phyloP scores from a whole-genome alignment of 1,140 invertebrate species.

The Aphaenogaster rudis region DNA sequence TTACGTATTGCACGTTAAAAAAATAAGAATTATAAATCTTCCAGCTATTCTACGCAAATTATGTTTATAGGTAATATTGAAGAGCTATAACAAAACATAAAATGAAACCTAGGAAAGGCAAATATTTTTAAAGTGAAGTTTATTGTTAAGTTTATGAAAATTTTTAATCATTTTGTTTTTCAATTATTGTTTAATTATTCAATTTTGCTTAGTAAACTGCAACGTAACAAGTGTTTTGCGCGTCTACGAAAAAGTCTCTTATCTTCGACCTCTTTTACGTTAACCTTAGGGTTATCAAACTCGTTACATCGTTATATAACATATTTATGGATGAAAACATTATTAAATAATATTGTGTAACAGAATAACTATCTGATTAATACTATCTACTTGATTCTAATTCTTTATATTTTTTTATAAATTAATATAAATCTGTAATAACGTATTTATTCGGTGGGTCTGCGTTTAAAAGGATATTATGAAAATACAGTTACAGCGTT shows the following conservation, averaged over 20 bases:
- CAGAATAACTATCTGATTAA: neutral
- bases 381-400: neutral
- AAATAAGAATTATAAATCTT: conserved; percentile 4
- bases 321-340: conserved; percentile 1
- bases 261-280: neutral
- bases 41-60: neutral
- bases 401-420: neutral
- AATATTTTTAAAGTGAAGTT: neutral
- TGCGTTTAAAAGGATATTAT: neutral
- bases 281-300: neutral
- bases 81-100: neutral
- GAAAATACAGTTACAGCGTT: neutral
- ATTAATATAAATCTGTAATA: neutral
- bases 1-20: neutral
- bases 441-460: neutral
- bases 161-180: neutral
- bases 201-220: neutral
- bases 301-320: neutral
- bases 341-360: neutral
- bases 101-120: neutral
- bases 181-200: neutral
- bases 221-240: neutral
- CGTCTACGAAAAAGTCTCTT: neutral
- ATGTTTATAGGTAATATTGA: neutral
- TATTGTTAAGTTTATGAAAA: neutral